Conservation (phyloP, 1,140 invertebrate species). For the Pollicipes pollicipes region DNA sequence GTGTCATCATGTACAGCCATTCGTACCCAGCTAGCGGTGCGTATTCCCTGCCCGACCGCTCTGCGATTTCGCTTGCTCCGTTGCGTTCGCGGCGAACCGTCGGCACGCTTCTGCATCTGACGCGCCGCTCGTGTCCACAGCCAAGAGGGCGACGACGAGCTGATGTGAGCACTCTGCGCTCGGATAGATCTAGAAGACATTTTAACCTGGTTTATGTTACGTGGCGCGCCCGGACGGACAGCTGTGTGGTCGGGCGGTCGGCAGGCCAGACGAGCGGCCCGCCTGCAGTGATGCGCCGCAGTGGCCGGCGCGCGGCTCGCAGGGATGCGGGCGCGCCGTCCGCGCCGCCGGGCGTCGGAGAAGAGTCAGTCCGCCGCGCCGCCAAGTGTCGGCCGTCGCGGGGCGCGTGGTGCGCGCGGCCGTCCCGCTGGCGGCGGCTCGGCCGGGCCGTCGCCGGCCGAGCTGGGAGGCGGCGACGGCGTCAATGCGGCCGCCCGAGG, state of each 20-base stretch:
- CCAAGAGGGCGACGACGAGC: background rate
- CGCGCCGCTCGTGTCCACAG: background rate
- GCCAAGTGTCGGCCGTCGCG: no score
- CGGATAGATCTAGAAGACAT: background rate
- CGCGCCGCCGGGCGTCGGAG: no score
- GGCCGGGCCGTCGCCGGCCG: no score
- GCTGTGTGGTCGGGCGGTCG: background rate
- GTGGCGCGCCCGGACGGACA: no score
- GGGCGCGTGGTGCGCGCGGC: background rate
- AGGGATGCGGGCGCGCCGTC: no score
- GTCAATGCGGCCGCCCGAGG: background rate
- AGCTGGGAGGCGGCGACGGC: background rate
- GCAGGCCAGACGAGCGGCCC: background rate
- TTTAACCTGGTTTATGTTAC: background rate
- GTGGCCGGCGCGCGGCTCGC: no score
- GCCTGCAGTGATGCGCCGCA: background rate
- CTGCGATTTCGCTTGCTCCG: background rate
- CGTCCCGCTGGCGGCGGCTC: background rate
- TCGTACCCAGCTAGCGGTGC: no score
- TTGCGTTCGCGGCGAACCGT: no score
- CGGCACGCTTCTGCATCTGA: background rate
- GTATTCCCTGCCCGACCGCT: background rate
- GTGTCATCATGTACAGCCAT: no score
- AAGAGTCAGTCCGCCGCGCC: background rate
- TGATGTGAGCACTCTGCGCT: background rate